Evolutionary conservation across 2,797 vertebrate genomes (phyloP).

Genomic region (Melopsittacus undulatus): DNA sequence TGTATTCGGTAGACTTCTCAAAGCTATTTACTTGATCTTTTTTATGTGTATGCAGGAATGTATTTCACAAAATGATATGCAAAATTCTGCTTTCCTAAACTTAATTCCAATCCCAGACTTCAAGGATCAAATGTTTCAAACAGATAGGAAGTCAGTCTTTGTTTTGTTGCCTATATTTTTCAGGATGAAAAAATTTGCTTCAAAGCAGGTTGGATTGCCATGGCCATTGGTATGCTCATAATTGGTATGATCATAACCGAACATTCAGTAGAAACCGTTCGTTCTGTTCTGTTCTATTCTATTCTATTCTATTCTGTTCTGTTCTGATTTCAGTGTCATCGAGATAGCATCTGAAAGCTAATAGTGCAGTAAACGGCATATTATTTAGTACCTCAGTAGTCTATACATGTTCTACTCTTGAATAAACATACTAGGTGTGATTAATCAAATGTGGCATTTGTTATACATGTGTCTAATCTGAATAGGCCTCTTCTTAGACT

Average conservation of each 20-base stretch:
- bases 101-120: not conserved
- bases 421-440: not conserved
- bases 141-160: not conserved
- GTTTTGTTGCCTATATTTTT: not conserved
- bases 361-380: not conserved
- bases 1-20: not conserved
- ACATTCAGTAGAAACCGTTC: not conserved
- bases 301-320: not conserved
- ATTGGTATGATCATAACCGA: not conserved
- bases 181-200: not conserved
- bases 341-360: not conserved
- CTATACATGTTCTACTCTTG: not conserved
- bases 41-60: not conserved
- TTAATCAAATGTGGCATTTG: not conserved
- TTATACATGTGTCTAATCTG: not conserved
- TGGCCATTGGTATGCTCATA: not conserved
- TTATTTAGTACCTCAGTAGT: not conserved
- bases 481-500: not conserved
- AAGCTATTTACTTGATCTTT: not conserved
- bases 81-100: not conserved
- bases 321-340: not conserved
- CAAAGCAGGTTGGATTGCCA: not conserved
- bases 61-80: not conserved
- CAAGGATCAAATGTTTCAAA: not conserved
- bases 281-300: too few relatives aligned